Base-by-base conservation (phyloP, 1,140 invertebrate species). In the Neodiprion pinetum region DNA sequence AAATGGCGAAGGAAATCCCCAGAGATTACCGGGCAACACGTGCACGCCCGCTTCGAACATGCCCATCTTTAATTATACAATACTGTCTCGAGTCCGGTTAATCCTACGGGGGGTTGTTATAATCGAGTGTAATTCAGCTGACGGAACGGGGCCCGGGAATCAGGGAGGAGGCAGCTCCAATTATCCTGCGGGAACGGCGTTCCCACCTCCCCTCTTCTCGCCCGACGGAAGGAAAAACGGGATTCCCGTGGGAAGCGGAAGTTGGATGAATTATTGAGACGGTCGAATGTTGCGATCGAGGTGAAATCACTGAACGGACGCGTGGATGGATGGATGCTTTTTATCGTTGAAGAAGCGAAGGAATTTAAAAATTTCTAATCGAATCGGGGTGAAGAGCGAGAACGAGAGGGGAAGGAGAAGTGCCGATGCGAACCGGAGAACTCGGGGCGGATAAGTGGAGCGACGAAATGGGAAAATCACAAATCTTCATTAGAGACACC, bases 401-500 rank as follows among this genome's bases (percentile, higher is more conserved):
- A 61, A 61, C 5, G 53, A 17, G 8, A 5, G 53, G 9, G n/a
- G 9, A 9, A 40, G 9, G 53, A 40, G 28, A 40, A 40, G 5
- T 40, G 28, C 28, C 5, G 28, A 40, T 40, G 5, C 5, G 28
- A 40, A 40, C 5, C 5, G 2, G 28, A 40, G 28, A 40, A 40
- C 5, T 40, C 28, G 2, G 2, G 5, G 53, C 53, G 53, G 53
- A 61, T 14, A 61, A 61, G 53, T 61, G 53, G n/a, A 61, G 53
- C 53, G 53, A 61, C 53, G 53, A 61, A 61, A 61, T 17, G 11
- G 71, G 75, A 75, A 84, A 85, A 85, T 85, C 82, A 82, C 79
- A 78, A 80, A 79, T 81, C 75, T 81, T 84, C 84, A 84, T 86
- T 84, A 84, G 80, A 77, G 78, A 83, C 28, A 40, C 84, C 84